Evolutionary conservation across 2,888 invertebrate species (phyloP).

Genomic region (Gibbula magus): DNA sequence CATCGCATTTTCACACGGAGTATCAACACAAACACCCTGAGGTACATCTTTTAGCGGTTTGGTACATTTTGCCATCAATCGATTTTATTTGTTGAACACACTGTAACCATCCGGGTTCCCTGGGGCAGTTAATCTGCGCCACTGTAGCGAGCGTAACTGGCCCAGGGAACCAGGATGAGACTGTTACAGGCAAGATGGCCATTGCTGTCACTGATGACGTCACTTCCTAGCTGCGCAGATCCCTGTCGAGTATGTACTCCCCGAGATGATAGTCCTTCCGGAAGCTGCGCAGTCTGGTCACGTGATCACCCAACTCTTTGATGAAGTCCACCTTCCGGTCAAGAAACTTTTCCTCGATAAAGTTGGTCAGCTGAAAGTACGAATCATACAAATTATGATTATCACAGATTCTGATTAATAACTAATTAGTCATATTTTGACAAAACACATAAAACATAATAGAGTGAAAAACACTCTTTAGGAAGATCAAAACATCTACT

Average conservation of each 20-base stretch:
- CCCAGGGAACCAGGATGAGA: no score
- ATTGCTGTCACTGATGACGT: no score
- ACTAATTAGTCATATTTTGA: neutral
- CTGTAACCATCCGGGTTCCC: no score
- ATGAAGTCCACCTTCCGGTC: constrained; percentile 42
- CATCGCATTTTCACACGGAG: neutral
- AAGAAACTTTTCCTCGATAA: constrained; percentile 43
- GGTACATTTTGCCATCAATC: no score
- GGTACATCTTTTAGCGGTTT: neutral
- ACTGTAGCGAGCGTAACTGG: no score
- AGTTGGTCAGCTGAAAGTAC: constrained; percentile 42
- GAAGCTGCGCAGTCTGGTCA: constrained; percentile 38
- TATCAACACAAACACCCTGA: neutral
- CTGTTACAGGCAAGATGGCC: no score
- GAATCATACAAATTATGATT: neutral
- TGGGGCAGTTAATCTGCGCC: no score
- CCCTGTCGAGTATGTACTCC: constrained; percentile 59
- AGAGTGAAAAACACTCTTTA: no score
- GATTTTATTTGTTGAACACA: no score
- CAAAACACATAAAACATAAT: no score
- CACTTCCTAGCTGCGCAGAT: constrained; percentile 34
- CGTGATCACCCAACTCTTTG: constrained; percentile 44
- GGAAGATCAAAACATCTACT: no score
- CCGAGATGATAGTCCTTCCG: constrained; percentile 49
- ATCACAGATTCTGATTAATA: neutral